phyloP scores from a whole-genome alignment of 2,888 invertebrate genomes.

The Chalcis sispes region DNA sequence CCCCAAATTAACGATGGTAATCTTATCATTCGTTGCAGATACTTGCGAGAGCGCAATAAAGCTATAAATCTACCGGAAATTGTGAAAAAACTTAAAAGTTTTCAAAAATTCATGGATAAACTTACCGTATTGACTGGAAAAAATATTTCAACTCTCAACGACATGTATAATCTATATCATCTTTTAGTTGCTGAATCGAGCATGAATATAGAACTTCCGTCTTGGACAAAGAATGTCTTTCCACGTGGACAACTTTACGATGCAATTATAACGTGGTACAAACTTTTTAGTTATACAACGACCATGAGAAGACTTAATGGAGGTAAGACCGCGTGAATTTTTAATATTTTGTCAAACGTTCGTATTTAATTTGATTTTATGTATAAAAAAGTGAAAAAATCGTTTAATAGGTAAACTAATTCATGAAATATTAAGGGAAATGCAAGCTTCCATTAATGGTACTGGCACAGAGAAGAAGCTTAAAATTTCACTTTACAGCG shows the following conservation, averaged over 20 bases:
- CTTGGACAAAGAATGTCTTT: slow-evolving; percentile 78
- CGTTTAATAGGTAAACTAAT: slow-evolving; percentile 70
- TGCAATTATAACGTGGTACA: slow-evolving; percentile 78
- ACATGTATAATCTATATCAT: slow-evolving; percentile 65
- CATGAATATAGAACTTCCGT: slow-evolving; percentile 78
- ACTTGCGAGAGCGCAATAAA: slow-evolving; percentile 58
- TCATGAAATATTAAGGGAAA: slow-evolving; percentile 51
- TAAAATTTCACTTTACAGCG: slow-evolving; percentile 68
- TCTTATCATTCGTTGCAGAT: slow-evolving; percentile 57
- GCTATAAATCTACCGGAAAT: slow-evolving; percentile 58
- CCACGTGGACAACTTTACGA: slow-evolving; percentile 78
- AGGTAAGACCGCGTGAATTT: too few relatives aligned
- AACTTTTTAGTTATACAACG: slow-evolving; percentile 78
- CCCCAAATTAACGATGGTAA: not conserved
- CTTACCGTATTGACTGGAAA: slow-evolving; percentile 62
- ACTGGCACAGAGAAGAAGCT: slow-evolving; percentile 70
- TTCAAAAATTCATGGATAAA: slow-evolving; percentile 58
- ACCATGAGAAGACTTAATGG: slow-evolving; percentile 78
- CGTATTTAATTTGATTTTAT: not conserved
- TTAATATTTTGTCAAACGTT: too few relatives aligned
- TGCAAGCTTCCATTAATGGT: slow-evolving; percentile 62
- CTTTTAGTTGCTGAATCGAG: slow-evolving; percentile 75
- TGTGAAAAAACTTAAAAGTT: slow-evolving; percentile 48
- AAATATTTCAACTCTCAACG: slow-evolving; percentile 55
- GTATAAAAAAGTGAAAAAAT: too few relatives aligned